Evolutionary conservation across 2,113 vertebrate species (phyloP).

Genomic region (Anolis sagrei): DNA sequence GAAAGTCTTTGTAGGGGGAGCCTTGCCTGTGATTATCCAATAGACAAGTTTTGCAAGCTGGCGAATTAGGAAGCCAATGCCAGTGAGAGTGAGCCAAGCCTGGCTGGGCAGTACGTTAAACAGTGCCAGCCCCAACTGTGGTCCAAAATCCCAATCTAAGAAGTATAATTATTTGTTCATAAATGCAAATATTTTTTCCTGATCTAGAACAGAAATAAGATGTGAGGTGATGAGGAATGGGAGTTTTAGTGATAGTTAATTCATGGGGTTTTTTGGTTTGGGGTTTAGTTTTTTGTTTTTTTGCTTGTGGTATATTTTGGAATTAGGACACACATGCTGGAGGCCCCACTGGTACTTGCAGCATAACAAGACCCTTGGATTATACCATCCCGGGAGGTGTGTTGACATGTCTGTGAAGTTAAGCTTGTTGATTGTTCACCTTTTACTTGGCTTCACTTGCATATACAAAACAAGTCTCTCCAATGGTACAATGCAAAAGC

Average conservation of each 20-base stretch:
- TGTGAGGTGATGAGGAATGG: not conserved
- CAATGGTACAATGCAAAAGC: not conserved
- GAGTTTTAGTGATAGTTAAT: not conserved
- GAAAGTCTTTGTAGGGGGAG: too few relatives aligned
- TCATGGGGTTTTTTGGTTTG: too few relatives aligned
- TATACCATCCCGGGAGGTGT: too few relatives aligned
- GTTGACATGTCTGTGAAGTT: not conserved
- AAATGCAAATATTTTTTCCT: not conserved
- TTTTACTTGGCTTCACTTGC: accelerated
- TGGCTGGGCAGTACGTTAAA: too few relatives aligned
- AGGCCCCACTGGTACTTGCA: not conserved
- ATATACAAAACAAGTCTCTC: not conserved
- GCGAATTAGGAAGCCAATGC: too few relatives aligned
- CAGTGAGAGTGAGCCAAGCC: too few relatives aligned
- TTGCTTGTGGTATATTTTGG: not conserved
- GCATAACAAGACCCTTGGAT: not conserved
- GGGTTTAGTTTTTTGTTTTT: not conserved
- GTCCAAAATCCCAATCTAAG: not conserved
- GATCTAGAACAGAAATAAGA: not conserved
- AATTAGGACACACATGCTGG: not conserved
- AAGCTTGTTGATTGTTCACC: not conserved
- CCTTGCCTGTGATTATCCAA: too few relatives aligned
- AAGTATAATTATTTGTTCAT: not conserved
- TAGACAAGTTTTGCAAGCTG: too few relatives aligned
- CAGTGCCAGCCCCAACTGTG: not conserved